Evolutionary conservation across 2,113 vertebrate species (phyloP).

Genomic region (Apteryx owenii): DNA sequence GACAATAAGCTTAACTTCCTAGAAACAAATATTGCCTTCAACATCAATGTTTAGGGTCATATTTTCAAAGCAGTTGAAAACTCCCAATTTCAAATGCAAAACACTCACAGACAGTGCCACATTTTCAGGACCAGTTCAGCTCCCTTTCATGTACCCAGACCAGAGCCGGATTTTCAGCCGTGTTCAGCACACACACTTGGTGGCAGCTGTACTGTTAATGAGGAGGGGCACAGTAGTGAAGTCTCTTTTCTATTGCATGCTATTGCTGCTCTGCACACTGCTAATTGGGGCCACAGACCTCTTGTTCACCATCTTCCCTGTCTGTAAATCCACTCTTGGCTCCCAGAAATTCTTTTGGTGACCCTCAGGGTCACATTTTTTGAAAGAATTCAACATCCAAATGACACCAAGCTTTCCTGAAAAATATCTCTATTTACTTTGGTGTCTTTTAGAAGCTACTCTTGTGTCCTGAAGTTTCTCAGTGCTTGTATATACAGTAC

Average conservation of each 20-base stretch:
- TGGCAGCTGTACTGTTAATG: constrained; percentile 49
- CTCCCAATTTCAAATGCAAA: neutral
- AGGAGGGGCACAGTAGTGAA: constrained; percentile 5
- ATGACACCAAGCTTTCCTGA: constrained; percentile 42
- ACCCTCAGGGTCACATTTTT: constrained; percentile 56
- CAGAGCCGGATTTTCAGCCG: neutral
- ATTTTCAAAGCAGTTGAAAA: neutral
- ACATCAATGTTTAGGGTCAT: neutral
- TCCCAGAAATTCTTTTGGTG: constrained; percentile 57
- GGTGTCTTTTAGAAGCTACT: neutral
- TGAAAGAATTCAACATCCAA: constrained; percentile 24
- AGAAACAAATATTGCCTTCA: neutral
- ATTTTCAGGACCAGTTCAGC: neutral
- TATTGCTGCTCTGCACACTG: constrained; percentile 21
- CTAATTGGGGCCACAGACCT: constrained; percentile 65
- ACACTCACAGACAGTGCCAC: neutral
- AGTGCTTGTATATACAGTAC: neutral
- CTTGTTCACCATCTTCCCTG: constrained; percentile 48
- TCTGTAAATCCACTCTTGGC: constrained; percentile 59
- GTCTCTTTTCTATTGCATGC: neutral
- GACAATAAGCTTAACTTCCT: neutral
- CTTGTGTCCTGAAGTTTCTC: neutral
- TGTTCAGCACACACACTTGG: neutral
- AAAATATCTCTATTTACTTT: constrained; percentile 44
- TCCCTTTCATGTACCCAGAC: neutral